Conservation (phyloP, 2,888 invertebrate genomes). For the Rhingia campestris region DNA sequence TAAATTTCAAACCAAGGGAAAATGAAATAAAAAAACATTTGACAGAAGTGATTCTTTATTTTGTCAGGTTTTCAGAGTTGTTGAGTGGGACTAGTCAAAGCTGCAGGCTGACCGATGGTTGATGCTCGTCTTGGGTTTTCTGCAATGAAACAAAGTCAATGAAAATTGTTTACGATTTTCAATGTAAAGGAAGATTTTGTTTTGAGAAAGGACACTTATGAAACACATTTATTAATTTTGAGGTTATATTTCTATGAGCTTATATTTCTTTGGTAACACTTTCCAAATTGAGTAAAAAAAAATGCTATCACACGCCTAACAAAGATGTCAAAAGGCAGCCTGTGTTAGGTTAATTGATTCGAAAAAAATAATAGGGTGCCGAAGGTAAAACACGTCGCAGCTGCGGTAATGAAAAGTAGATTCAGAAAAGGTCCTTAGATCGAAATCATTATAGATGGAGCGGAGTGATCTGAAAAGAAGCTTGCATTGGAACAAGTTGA, state of each 20-base stretch:
- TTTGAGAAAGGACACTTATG: not conserved
- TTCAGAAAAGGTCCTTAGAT: no score
- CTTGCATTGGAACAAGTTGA: no score
- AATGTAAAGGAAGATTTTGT: not conserved
- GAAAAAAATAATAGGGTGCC: no score
- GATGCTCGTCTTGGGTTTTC: not conserved
- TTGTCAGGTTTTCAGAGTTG: not conserved
- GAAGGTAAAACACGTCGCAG: no score
- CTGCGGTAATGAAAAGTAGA: no score
- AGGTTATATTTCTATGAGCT: not conserved
- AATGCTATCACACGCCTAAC: no score
- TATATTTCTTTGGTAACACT: not conserved
- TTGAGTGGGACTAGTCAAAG: no score
- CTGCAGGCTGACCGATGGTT: not conserved
- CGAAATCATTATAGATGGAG: no score
- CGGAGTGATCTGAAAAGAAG: no score
- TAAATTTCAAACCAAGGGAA: not conserved
- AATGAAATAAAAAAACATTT: slow-evolving; percentile 27
- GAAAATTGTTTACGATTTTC: not conserved
- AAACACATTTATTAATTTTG: not conserved
- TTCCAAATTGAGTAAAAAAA: no score
- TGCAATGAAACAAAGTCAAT: slow-evolving; percentile 4
- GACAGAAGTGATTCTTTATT: slow-evolving; percentile 22
- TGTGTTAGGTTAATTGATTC: no score
- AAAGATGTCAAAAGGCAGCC: no score